Evolutionary conservation across 2,797 vertebrate species (phyloP).

Genomic region (Ctenosaura bakeri): DNA sequence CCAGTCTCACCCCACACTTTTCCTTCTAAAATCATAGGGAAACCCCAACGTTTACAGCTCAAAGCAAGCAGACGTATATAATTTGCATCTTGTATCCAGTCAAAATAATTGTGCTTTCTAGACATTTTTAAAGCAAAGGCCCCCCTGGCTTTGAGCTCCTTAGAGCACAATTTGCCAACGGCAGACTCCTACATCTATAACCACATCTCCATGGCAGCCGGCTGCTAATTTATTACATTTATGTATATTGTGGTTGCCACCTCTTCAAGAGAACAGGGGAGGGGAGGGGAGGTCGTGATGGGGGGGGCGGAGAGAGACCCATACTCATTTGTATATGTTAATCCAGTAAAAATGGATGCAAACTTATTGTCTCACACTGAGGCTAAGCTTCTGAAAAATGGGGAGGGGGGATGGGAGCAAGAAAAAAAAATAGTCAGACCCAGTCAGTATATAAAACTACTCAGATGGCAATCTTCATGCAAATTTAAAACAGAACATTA

Average conservation of each 20-base stretch:
- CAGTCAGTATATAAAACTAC: not conserved
- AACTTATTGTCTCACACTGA: constrained; percentile 22
- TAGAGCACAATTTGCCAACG: constrained; percentile 41
- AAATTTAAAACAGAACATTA: constrained; percentile 32
- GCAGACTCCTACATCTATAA: constrained; percentile 38
- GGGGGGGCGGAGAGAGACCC: not conserved
- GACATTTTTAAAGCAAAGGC: constrained; percentile 24
- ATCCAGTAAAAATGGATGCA: constrained; percentile 35
- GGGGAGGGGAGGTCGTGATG: not conserved
- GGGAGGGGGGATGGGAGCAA: not conserved
- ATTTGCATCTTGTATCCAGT: constrained; percentile 22
- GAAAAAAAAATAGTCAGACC: not conserved
- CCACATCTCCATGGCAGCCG: constrained; percentile 53
- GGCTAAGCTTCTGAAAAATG: constrained; percentile 14
- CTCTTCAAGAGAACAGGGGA: constrained; percentile 21
- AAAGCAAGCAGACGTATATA: constrained; percentile 20
- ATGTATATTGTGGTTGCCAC: constrained; percentile 49
- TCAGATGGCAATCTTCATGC: constrained; percentile 12
- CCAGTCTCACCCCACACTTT: not conserved
- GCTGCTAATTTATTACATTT: constrained; percentile 52
- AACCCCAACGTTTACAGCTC: not conserved
- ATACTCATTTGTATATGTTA: constrained; percentile 29
- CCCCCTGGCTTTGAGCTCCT: constrained; percentile 16
- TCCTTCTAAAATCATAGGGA: not conserved
- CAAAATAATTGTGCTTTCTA: constrained; percentile 38